Conservation (phyloP, 2,888 invertebrate genomes). For the Sphaerophoria rueppellii region DNA sequence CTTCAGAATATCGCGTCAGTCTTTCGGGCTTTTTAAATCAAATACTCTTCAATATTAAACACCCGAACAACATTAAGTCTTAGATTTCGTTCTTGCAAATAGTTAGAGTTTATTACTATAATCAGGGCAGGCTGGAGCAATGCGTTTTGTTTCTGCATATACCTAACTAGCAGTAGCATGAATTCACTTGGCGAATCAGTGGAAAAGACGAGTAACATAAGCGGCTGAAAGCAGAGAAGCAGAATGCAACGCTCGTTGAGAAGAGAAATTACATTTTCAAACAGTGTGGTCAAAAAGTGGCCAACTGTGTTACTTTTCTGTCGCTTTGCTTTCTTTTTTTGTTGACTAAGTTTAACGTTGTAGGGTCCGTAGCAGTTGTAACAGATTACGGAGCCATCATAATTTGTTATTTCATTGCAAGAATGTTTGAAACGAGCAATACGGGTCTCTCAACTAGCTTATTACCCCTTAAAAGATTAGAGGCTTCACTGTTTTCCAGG, state of each 20-base stretch:
- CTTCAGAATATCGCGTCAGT: conserved; percentile 1
- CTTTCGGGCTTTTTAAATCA: background rate
- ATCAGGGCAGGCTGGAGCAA: conserved; percentile 47
- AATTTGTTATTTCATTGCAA: too few species aligned
- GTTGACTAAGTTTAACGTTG: too few species aligned
- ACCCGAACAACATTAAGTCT: conserved; percentile 34
- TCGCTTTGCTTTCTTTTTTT: background rate
- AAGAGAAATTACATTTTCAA: background rate
- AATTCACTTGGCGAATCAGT: conserved; percentile 36
- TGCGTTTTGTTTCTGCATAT: too few species aligned
- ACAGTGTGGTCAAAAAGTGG: background rate
- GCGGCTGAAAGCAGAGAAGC: conserved; percentile 23
- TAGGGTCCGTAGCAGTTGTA: too few species aligned
- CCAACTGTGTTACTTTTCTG: background rate
- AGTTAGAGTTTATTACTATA: conserved; percentile 41
- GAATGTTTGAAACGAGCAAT: too few species aligned
- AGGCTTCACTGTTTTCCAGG: too few species aligned
- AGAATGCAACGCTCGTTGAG: conserved; percentile 22
- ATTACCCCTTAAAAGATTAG: too few species aligned
- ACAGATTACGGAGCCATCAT: too few species aligned
- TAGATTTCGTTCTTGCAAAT: conserved; percentile 13
- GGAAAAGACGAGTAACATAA: conserved; percentile 12
- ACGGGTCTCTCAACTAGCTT: too few species aligned
- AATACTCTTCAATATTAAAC: conserved; percentile 51
- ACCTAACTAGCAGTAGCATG: conserved; percentile 11